These are phyloP conservation scores for Papilio aristodemus DNA, from an alignment of 1,140 invertebrate species.

Conservation along the genomic window DNA sequence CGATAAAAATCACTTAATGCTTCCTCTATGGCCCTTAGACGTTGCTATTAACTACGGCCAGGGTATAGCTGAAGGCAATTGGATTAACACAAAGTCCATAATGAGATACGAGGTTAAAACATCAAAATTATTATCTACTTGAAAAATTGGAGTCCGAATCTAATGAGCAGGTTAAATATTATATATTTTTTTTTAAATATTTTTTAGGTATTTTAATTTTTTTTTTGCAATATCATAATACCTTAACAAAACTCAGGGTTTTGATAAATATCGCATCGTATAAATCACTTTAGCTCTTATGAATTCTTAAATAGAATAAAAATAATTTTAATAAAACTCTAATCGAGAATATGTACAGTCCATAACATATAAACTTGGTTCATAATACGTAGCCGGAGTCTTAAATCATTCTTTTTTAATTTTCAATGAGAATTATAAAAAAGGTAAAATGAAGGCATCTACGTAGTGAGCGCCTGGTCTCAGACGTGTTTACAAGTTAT, in stretches of 20 bases:
- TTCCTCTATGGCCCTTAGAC: constrained; percentile 50
- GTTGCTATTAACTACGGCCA: constrained; percentile 51
- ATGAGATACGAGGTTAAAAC: constrained; percentile 29
- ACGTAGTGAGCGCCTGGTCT: constrained; percentile 54
- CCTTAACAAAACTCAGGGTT: too few species aligned
- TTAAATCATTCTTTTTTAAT: constrained; percentile 36
- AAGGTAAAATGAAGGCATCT: constrained; percentile 56
- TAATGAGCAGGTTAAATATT: too few species aligned
- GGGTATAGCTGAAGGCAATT: constrained; percentile 37
- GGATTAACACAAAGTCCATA: constrained; percentile 35
- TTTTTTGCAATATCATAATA: too few species aligned
- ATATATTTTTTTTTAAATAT: too few species aligned
- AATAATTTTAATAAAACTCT: background rate
- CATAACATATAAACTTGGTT: background rate
- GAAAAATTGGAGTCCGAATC: too few species aligned
- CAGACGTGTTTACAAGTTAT: constrained; percentile 76
- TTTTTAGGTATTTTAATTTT: too few species aligned
- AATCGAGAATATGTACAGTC: background rate
- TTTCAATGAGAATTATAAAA: constrained; percentile 55
- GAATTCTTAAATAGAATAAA: background rate
- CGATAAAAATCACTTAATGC: constrained; percentile 68
- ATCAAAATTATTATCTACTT: background rate
- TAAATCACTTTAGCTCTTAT: constrained; percentile 31
- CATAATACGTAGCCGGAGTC: background rate
- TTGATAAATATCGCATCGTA: too few species aligned